Percentiles rank a stretch among this genome's conserved stretches.
These are phyloP conservation scores for Contarinia nasturtii DNA, from an alignment of 1,140 invertebrate species.

Conservation along the genomic window DNA sequence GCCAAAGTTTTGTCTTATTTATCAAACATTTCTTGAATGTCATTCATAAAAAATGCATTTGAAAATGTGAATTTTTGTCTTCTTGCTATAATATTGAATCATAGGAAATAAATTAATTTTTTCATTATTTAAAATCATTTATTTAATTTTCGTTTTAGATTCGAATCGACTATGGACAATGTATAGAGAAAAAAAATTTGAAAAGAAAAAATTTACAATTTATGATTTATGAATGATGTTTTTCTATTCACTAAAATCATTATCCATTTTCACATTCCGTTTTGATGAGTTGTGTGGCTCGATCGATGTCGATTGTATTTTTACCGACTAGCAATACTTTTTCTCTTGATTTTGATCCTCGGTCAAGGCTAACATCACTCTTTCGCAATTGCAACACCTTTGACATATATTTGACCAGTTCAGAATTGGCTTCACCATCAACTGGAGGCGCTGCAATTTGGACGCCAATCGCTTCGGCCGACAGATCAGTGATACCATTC, in stretches of 20 bases:
- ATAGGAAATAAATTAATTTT: too few species aligned
- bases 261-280: constrained; percentile 6
- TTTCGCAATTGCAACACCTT: constrained; percentile 44
- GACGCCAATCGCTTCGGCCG: constrained; percentile 25
- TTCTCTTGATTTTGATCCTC: constrained; percentile 22
- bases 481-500: constrained; percentile 45
- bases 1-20: too few species aligned
- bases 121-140: too few species aligned
- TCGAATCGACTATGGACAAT: too few species aligned
- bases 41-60: too few species aligned
- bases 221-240: too few species aligned
- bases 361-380: constrained; percentile 42
- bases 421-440: constrained; percentile 60
- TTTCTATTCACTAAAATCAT: neutral
- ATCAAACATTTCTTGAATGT: too few species aligned
- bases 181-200: too few species aligned
- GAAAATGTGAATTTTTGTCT: too few species aligned
- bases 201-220: too few species aligned
- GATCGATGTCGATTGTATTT: constrained; percentile 13
- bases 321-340: constrained; percentile 21
- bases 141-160: too few species aligned
- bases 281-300: constrained; percentile 10
- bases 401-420: constrained; percentile 50
- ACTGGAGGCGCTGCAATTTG: constrained; percentile 57
- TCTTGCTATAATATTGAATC: too few species aligned